phyloP scores from a whole-genome alignment of 2,888 invertebrate species.

The Biston betularia region DNA sequence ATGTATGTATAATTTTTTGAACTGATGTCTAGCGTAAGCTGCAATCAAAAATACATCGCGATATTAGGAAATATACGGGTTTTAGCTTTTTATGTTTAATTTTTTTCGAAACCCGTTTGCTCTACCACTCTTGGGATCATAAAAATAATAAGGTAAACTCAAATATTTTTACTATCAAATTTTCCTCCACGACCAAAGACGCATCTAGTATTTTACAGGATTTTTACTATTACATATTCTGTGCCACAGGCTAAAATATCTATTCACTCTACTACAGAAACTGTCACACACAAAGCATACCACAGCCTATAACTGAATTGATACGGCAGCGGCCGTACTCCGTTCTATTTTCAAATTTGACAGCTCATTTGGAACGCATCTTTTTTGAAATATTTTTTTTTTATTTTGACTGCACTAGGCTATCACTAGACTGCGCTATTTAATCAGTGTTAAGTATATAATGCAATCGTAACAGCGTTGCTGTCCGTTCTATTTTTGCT shows the following conservation, averaged over 20 bases:
- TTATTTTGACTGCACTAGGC: constrained; percentile 4
- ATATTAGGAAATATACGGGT: no score
- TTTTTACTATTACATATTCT: constrained; percentile 3
- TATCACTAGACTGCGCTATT: no score
- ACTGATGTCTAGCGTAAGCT: no score
- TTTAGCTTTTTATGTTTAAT: background rate
- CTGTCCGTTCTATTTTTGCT: no score
- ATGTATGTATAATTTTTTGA: no score
- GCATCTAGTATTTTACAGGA: background rate
- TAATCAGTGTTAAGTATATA: background rate
- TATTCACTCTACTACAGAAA: background rate
- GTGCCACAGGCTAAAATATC: background rate
- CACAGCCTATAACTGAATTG: constrained; percentile 23
- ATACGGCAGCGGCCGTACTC: constrained; percentile 18
- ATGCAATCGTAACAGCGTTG: background rate
- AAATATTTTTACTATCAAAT: no score
- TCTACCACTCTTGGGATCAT: background rate
- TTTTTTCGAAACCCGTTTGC: background rate
- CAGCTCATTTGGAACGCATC: constrained; percentile 36
- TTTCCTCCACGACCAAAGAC: background rate
- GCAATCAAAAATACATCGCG: no score
- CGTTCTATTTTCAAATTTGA: constrained; percentile 46
- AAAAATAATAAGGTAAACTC: no score
- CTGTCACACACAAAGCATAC: constrained; percentile 22
- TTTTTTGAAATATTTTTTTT: constrained; percentile 3